phyloP scores from a whole-genome alignment of 2,888 invertebrate species.

The Brachypterus glaber region DNA sequence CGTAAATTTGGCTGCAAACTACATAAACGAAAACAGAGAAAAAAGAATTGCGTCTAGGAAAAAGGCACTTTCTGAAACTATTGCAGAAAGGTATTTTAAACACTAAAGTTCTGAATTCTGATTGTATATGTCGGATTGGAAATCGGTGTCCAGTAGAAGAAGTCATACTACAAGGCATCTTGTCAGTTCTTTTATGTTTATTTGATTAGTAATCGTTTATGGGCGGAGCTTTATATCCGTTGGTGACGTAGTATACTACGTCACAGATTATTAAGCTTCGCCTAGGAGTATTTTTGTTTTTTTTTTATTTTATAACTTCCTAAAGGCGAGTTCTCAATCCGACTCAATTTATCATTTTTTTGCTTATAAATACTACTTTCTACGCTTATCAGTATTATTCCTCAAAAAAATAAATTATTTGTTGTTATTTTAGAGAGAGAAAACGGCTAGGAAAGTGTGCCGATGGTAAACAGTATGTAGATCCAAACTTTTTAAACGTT shows the following conservation, averaged over 20 bases:
- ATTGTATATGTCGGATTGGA: no score
- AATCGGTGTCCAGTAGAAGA: no score
- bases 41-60: slow-evolving; percentile 44
- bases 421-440: slow-evolving; percentile 42
- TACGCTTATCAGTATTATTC: no score
- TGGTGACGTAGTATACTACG: not conserved
- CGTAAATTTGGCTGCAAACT: slow-evolving; percentile 53
- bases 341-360: no score
- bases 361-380: no score
- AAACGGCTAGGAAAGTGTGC: slow-evolving; percentile 49
- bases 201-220: not conserved
- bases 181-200: slow-evolving; percentile 3
- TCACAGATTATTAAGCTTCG: not conserved
- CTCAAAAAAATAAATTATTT: no score
- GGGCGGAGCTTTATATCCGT: not conserved
- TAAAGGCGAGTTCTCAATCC: no score
- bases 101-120: no score
- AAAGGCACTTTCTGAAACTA: slow-evolving; percentile 45
- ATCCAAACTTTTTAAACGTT: slow-evolving; percentile 43
- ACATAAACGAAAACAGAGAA: slow-evolving; percentile 49
- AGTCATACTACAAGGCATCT: no score
- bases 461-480: slow-evolving; percentile 49
- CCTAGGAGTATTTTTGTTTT: no score
- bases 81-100: slow-evolving; percentile 32
- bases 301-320: slow-evolving; percentile 11